A percentile compares a stretch with the other conserved stretches of the same genome.
Evolutionary conservation across 2,888 invertebrate genomes (phyloP).

Genomic region (Cryptocephalus moraei): DNA sequence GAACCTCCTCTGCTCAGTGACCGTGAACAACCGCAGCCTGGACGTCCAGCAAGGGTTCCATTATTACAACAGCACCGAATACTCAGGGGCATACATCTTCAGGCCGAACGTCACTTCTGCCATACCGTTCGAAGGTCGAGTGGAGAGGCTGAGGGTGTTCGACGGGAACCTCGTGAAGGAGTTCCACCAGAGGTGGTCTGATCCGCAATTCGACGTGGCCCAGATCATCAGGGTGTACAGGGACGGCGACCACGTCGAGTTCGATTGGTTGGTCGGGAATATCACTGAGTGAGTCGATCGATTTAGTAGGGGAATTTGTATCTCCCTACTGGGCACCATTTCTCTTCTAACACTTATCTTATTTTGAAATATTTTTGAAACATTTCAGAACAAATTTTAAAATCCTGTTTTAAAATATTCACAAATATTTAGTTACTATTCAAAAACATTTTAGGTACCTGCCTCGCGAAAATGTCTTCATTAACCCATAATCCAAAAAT

Average conservation of each 20-base stretch:
- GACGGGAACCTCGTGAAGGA: conserved; percentile 18
- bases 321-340: too few species aligned
- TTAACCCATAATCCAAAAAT: too few species aligned
- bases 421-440: too few species aligned
- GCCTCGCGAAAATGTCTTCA: too few species aligned
- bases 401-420: too few species aligned
- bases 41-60: conserved; percentile 12
- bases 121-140: background rate
- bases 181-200: conserved; percentile 47
- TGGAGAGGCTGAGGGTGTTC: conserved; percentile 2
- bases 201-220: conserved; percentile 50
- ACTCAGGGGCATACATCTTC: conserved; percentile 87
- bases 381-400: too few species aligned
- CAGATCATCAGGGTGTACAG: conserved; percentile 60
- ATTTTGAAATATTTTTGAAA: too few species aligned
- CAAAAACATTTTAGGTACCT: too few species aligned
- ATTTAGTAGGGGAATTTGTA: too few species aligned
- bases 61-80: conserved; percentile 8
- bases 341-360: too few species aligned
- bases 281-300: conserved; percentile 47
- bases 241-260: conserved; percentile 47
- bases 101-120: conserved; percentile 41
- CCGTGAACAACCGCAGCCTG: conserved; percentile 8
- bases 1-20: conserved; percentile 9
- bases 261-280: conserved; percentile 69